These are phyloP conservation scores for Ectemnius lituratus DNA, from an alignment of 2,888 invertebrate genomes.

Conservation along the genomic window DNA sequence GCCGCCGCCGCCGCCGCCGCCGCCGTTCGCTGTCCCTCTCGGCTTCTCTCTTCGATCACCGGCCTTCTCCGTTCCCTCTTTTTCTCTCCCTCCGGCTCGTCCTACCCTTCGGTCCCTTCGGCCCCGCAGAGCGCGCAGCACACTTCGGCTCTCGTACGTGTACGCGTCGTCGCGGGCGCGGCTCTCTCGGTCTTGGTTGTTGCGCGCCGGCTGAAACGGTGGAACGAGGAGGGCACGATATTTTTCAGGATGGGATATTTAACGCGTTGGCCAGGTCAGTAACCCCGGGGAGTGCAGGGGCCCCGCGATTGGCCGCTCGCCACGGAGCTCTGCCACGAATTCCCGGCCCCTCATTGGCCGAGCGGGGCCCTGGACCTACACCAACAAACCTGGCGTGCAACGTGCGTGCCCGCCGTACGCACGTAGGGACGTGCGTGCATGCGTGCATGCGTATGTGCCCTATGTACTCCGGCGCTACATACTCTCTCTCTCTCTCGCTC, in stretches of 20 bases:
- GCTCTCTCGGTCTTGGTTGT: slow-evolving; percentile 42
- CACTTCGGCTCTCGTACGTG: slow-evolving; percentile 33
- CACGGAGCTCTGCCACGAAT: slow-evolving; percentile 74
- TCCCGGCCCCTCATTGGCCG: slow-evolving; percentile 74
- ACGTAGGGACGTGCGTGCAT: slow-evolving; percentile 25
- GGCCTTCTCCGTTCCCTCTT: slow-evolving; percentile 22
- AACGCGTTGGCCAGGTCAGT: slow-evolving; percentile 77
- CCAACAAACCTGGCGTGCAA: slow-evolving; percentile 68
- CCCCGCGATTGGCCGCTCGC: slow-evolving; percentile 73
- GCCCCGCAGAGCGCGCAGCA: slow-evolving; percentile 26
- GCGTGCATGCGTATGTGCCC: slow-evolving; percentile 23
- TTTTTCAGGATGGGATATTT: slow-evolving; percentile 78
- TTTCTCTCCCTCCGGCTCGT: slow-evolving; percentile 17
- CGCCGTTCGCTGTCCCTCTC: slow-evolving; percentile 22
- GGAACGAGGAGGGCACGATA: slow-evolving; percentile 65
- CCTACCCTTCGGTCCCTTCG: slow-evolving; percentile 28
- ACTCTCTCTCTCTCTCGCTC: no score
- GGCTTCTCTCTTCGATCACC: slow-evolving; percentile 30
- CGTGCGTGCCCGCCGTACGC: slow-evolving; percentile 49
- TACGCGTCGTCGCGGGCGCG: slow-evolving; percentile 41
- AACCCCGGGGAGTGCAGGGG: slow-evolving; percentile 69
- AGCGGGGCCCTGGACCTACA: slow-evolving; percentile 77
- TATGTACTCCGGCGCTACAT: background rate
- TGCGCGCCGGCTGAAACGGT: slow-evolving; percentile 19
- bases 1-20: slow-evolving; percentile 16